Base-by-base conservation (phyloP, 2,113 vertebrate genomes). In the Lasiurus cinereus region DNA sequence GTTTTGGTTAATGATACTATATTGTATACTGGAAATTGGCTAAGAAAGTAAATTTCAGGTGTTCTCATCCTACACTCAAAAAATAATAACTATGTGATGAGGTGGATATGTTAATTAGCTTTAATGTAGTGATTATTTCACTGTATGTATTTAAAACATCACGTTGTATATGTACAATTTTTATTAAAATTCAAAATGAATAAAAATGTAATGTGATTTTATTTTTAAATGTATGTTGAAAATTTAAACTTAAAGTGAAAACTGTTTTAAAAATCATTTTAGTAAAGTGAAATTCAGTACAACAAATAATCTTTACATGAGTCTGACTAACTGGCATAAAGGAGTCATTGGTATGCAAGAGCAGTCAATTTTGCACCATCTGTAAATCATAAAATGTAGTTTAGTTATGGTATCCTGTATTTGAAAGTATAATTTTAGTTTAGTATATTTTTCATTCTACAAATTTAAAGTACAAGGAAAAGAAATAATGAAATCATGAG, bases 391-490 rank as follows among this genome's bases (percentile, higher is more conserved):
- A 69, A 46, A 59, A 62, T 48, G 33, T 31, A 92, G 54, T 39
- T 91, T 46, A 85, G 48, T 36, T 69, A 56, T 11, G 33, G 21
- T 18, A 31, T 54, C 33, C 29, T 31, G 10, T 66, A 74, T 27
- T 72, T 86, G 56, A 36, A 66, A 92, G 11, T 87, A 52, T 94
- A 93, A 86, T 87, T 92, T 87, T 16, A 88, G 21, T 88, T 80
- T 46, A 67, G 27, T 27, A 22, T 64, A 73, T 93, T 86, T 91
- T 94, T 93, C 36, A 92, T 76, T 79, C 22, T 10, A 74, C n/a
- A 92, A 84, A 90, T 79, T 48, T 73, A 18, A 91, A 36, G 39
- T 43, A 64, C 18, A 74, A 93, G 87, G 21, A 24, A 79, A 90
- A 69, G 33, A 2, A 93, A 92, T 83, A 83, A 78, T 54, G 50